phyloP scores from a whole-genome alignment of 2,888 invertebrate species.

The Galerucella nymphaeae region DNA sequence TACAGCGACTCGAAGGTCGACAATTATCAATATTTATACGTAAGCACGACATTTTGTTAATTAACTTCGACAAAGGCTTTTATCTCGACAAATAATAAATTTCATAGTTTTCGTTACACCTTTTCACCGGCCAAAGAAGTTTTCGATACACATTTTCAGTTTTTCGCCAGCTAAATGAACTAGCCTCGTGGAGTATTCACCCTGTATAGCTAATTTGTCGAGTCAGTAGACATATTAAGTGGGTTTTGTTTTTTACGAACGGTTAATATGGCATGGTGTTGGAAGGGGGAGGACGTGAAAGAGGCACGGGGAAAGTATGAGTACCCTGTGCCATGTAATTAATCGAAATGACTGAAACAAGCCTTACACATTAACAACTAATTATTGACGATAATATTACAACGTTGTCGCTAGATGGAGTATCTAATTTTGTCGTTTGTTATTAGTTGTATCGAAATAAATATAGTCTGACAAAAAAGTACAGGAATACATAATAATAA shows the following conservation, averaged over 20 bases:
- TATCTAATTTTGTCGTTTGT: neutral
- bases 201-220: constrained; percentile 38
- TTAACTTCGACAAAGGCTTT: neutral
- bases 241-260: constrained; percentile 27
- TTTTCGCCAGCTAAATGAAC: too few species aligned
- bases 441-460: neutral
- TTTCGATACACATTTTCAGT: too few species aligned
- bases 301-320: constrained; percentile 24
- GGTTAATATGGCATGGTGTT: constrained; percentile 34
- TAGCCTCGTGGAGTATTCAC: neutral
- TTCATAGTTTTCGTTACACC: neutral
- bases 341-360: constrained; percentile 60
- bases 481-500: too few species aligned
- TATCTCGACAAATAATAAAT: neutral
- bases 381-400: constrained; percentile 55
- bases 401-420: constrained; percentile 43
- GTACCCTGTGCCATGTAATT: constrained; percentile 56
- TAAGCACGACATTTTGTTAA: constrained; percentile 3
- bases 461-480: too few species aligned
- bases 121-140: too few species aligned
- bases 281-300: constrained; percentile 9
- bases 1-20: constrained; percentile 34
- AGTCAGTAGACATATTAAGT: constrained; percentile 14
- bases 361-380: constrained; percentile 62
- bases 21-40: constrained; percentile 31